Evolutionary conservation across 2,113 vertebrate species (phyloP), one percentile per base, ranked within the genome.

Genomic region (Plotosus lineatus): DNA sequence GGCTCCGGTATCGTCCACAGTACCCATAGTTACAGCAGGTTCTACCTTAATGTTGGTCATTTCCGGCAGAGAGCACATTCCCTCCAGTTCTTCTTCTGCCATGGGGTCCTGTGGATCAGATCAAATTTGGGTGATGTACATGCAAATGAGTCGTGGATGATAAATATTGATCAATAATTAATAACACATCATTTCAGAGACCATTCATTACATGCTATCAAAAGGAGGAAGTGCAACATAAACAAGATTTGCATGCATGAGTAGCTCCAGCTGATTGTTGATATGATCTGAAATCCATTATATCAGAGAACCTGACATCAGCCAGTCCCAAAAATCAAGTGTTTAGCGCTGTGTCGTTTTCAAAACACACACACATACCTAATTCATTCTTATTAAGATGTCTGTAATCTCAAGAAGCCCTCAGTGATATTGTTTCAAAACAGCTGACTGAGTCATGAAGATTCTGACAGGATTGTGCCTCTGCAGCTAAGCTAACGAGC

Each of bases 11-110:
- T 95, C 95, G 44, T 95, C 95, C 78, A 0, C 85, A 40, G 75
- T 72, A 72, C 86, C 88, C 0, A 88, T 74, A 17, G 94, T 94
- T 33, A 95, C 89, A 11, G 94, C 92, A 79, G 95, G 95, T 75
- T 98, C 98, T 21, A 95, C 92, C 90, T 99, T 99, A 68, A 98
- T 94, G 71, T 94, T 90, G 0, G 93, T 90, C 91, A 97, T 90
- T 68, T 95, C 92, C 0, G 95, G 91, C 69, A 98, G 91, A 5
- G 94, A 91, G 21, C 96, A 97, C 88, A 90, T 92, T 1, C 91
- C 88, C 42, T 95, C 89, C 86, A 96, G 96, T 17, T 96, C 96
- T 69, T 97, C 97, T 31, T 93, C 80, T 81, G 92, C 91, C 80
- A 96, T 83, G 55, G 93, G 91, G 91, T 10, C 58, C 69, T 51